Evolutionary conservation across 2,888 invertebrate species (phyloP).

Genomic region (Eulithis testata): DNA sequence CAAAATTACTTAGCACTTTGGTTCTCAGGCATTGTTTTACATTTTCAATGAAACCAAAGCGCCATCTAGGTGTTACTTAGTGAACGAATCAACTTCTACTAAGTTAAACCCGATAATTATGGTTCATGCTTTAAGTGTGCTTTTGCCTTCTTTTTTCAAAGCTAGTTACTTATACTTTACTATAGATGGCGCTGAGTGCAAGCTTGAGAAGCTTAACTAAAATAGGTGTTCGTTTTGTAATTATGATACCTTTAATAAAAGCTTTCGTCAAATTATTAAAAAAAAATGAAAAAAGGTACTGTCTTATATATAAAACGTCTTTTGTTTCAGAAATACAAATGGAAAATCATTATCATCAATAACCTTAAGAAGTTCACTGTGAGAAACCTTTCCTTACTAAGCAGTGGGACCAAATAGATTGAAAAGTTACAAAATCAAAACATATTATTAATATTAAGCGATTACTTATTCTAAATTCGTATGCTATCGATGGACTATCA

Average conservation of each 20-base stretch:
- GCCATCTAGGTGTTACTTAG: constrained; percentile 22
- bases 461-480: constrained; percentile 28
- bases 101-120: neutral
- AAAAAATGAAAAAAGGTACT: too few relatives aligned
- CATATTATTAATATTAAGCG: neutral
- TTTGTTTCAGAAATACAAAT: too few relatives aligned
- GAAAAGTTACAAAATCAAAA: neutral
- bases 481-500: constrained; percentile 27
- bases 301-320: too few relatives aligned
- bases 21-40: neutral
- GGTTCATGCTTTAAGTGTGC: neutral
- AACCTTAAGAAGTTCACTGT: too few relatives aligned
- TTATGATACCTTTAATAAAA: too few relatives aligned
- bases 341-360: too few relatives aligned
- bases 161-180: neutral
- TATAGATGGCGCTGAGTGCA: constrained; percentile 8
- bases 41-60: neutral
- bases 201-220: too few relatives aligned
- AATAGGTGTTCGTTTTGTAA: too few relatives aligned
- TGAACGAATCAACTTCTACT: constrained; percentile 1
- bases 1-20: neutral
- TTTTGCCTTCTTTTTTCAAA: neutral
- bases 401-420: too few relatives aligned
- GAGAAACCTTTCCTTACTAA: too few relatives aligned
- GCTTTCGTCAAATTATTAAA: too few relatives aligned